Evolutionary conservation across 2,797 vertebrate species (phyloP).

Genomic region (Sardinella longiceps): DNA sequence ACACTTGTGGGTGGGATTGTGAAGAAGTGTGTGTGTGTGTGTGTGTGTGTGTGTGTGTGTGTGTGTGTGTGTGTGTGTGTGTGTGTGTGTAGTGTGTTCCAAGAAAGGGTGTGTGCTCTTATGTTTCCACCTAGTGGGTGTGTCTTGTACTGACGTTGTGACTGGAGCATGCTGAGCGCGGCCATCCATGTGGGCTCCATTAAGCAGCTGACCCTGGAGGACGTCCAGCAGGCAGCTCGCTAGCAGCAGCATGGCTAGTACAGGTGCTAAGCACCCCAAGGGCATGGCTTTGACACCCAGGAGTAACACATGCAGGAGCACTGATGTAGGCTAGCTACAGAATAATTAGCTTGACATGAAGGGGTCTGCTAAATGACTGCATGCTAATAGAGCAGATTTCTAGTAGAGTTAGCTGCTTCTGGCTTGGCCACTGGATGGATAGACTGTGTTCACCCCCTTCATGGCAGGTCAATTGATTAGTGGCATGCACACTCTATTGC

Average conservation of each 20-base stretch:
- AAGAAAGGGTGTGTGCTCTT: constrained; percentile 19
- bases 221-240: background rate
- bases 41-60: constrained; percentile 9
- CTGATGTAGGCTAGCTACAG: background rate
- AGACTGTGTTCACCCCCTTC: no score
- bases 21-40: constrained; percentile 34
- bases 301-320: background rate
- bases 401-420: no score
- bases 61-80: background rate
- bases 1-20: background rate
- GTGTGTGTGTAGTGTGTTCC: constrained; percentile 32
- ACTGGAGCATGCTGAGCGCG: background rate
- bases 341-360: background rate
- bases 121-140: constrained; percentile 26
- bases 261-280: background rate
- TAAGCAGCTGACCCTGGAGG: background rate
- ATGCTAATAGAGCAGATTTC: background rate
- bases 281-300: background rate
- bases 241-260: no score
- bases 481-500: no score
- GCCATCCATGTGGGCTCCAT: background rate
- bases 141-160: background rate
- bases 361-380: background rate
- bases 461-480: no score
- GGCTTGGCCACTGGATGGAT: no score